Conservation (phyloP, 2,797 vertebrate species). For the Mormyrops attenuatus region DNA sequence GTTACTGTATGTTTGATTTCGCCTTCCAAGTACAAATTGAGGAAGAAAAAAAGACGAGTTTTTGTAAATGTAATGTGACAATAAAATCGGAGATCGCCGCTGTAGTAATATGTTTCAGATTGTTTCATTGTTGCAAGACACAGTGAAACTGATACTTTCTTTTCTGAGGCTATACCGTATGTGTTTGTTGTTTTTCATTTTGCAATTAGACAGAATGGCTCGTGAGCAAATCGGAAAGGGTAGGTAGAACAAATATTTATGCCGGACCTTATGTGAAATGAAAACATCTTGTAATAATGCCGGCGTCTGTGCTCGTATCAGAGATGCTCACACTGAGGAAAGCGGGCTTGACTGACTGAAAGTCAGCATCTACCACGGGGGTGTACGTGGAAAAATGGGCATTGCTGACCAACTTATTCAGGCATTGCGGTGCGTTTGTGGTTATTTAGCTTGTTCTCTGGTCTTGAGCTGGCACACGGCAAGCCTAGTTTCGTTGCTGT, state of each 20-base stretch:
- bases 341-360: slow-evolving; percentile 6
- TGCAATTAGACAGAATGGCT: not conserved
- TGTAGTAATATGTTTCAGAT: not conserved
- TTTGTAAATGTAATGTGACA: not conserved
- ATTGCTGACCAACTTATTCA: not conserved
- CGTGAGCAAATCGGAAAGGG: not conserved
- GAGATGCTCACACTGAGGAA: not conserved
- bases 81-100: not conserved
- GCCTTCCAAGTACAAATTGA: not conserved
- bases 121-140: not conserved
- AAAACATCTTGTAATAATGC: not conserved
- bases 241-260: not conserved
- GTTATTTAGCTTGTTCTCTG: not conserved
- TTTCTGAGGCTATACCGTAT: not conserved
- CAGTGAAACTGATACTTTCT: slow-evolving; percentile 5
- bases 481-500: not conserved
- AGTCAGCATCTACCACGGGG: not conserved
- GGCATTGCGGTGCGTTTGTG: not conserved
- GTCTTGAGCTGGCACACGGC: not conserved
- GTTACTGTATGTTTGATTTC: slow-evolving; percentile 4
- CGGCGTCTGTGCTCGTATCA: not conserved
- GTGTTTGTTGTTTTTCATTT: not conserved
- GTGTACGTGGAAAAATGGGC: not conserved
- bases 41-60: not conserved
- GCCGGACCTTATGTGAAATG: not conserved